phyloP scores from a whole-genome alignment of 2,888 invertebrate genomes.

The Allolobophora icterica region DNA sequence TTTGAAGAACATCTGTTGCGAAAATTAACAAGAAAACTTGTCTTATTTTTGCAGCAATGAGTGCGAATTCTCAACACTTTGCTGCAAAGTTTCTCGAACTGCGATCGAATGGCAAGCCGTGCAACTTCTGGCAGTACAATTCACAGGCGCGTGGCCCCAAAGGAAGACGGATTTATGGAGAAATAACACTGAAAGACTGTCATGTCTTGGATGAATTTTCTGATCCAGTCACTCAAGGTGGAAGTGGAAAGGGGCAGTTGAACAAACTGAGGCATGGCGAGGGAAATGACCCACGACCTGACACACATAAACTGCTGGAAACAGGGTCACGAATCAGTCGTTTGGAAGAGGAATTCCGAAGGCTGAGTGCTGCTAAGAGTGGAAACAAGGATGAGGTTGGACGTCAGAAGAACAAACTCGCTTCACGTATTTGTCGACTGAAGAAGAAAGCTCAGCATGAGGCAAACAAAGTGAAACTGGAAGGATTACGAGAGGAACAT shows the following conservation, averaged over 20 bases:
- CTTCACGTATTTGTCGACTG: conserved; percentile 91
- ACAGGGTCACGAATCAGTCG: background rate
- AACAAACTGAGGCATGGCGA: background rate
- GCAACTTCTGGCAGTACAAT: conserved; percentile 32
- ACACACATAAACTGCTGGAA: background rate
- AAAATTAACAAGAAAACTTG: background rate
- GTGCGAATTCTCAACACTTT: background rate
- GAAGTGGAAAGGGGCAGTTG: background rate
- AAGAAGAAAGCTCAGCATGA: conserved; percentile 99
- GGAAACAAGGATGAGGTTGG: background rate
- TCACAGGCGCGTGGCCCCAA: conserved; percentile 27
- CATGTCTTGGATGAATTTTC: conserved; percentile 21
- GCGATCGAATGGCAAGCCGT: background rate
- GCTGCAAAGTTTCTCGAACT: background rate
- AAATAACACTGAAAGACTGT: conserved; percentile 19
- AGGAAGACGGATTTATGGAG: conserved; percentile 10
- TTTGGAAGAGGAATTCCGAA: conserved; percentile 23
- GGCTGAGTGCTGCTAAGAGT: background rate
- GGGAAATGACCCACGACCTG: conserved; percentile 29
- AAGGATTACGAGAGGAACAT: conserved; percentile 90
- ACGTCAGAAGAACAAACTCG: conserved; percentile 95
- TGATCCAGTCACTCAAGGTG: conserved; percentile 14
- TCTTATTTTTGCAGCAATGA: background rate
- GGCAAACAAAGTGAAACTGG: conserved; percentile 94
- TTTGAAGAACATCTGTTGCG: background rate